Percentiles rank a stretch among this genome's conserved stretches.
Conservation (phyloP, 2,888 invertebrate species). For the Agrochola circellaris region DNA sequence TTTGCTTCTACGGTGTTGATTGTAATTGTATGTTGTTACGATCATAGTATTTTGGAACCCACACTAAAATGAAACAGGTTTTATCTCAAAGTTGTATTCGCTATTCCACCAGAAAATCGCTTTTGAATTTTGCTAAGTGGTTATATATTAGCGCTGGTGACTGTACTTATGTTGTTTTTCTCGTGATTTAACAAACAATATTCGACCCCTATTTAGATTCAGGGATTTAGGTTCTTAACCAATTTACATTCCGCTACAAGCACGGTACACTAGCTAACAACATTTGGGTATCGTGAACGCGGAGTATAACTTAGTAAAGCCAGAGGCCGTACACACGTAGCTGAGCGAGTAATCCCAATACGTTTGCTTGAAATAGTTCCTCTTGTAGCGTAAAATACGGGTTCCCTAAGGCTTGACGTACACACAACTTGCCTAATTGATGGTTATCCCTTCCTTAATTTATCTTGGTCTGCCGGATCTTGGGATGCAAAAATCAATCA, state of each 20-base stretch:
- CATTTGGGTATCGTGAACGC: conserved; percentile 52
- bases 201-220: conserved; percentile 15
- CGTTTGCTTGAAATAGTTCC: conserved; percentile 56
- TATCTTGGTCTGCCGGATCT: conserved; percentile 56
- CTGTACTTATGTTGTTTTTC: not conserved
- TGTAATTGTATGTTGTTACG: no score
- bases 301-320: conserved; percentile 55
- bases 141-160: no score
- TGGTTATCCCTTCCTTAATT: conserved; percentile 62
- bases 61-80: no score
- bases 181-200: not conserved
- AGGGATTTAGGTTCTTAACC: conserved; percentile 37
- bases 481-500: conserved; percentile 48
- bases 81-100: no score
- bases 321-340: conserved; percentile 47
- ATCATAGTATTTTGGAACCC: no score
- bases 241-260: conserved; percentile 35
- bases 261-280: conserved; percentile 48
- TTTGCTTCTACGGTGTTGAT: no score
- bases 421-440: conserved; percentile 57
- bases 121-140: no score
- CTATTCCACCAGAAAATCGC: no score
- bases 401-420: conserved; percentile 39
- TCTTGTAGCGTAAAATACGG: conserved; percentile 54
- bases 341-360: conserved; percentile 57